Percentiles rank a stretch among this genome's conserved stretches.
phyloP scores from a whole-genome alignment of 2,113 vertebrate species.

The Vimba vimba region DNA sequence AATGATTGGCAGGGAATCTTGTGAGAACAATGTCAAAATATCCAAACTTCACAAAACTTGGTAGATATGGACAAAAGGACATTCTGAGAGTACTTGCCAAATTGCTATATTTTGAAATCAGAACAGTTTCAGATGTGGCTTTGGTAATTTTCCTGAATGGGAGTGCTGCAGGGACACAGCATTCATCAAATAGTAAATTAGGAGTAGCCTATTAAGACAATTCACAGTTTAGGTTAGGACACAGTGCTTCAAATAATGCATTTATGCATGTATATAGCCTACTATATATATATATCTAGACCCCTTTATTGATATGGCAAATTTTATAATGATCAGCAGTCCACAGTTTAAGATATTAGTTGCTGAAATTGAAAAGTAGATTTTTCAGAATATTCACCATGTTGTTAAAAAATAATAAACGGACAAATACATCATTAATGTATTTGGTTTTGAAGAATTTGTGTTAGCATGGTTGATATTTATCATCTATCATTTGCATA shows the following conservation, averaged over 20 bases:
- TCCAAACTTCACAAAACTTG: neutral
- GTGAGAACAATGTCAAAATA: too few relatives aligned
- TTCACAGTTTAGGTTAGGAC: neutral
- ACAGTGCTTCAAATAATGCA: neutral
- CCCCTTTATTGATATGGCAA: too few relatives aligned
- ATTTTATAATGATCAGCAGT: too few relatives aligned
- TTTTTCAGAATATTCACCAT: too few relatives aligned
- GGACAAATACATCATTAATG: too few relatives aligned
- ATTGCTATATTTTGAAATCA: constrained; percentile 18
- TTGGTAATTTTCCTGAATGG: constrained; percentile 45
- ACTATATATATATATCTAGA: too few relatives aligned
- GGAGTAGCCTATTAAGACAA: neutral
- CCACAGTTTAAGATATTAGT: too few relatives aligned
- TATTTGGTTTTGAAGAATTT: neutral
- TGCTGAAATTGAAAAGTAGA: too few relatives aligned
- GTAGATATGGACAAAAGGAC: neutral
- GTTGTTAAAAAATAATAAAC: too few relatives aligned
- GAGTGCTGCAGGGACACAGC: constrained; percentile 63
- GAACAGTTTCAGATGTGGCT: constrained; percentile 51
- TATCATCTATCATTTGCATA: neutral
- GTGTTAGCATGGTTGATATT: neutral
- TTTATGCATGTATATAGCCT: neutral
- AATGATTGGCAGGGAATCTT: too few relatives aligned
- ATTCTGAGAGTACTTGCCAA: neutral
- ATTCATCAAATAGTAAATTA: constrained; percentile 56